A percentile compares a stretch with the other conserved stretches of the same genome.
phyloP scores from a whole-genome alignment of 2,888 invertebrate species.

The Amblyjoppa proteus region DNA sequence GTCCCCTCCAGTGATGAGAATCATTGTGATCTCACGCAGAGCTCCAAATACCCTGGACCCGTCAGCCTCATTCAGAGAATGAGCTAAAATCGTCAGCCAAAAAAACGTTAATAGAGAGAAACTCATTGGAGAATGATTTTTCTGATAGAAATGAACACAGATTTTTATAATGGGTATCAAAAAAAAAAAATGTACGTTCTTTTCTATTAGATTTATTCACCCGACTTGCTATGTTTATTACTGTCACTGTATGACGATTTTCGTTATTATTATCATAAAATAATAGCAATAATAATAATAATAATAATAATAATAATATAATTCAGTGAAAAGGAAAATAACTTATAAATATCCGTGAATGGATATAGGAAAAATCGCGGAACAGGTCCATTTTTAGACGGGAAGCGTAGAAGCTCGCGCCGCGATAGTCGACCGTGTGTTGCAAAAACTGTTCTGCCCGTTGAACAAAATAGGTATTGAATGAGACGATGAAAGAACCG shows the following conservation, averaged over 20 bases:
- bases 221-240: too few relatives aligned
- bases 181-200: too few relatives aligned
- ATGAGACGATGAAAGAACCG: conserved; percentile 14
- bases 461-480: not conserved
- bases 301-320: not conserved
- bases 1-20: conserved; percentile 34
- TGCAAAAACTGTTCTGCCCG: not conserved
- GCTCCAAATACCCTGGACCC: not conserved
- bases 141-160: not conserved
- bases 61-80: not conserved
- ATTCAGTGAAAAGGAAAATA: not conserved
- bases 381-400: not conserved
- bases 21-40: conserved; percentile 25
- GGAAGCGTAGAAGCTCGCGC: not conserved
- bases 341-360: not conserved
- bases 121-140: not conserved
- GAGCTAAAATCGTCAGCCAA: not conserved
- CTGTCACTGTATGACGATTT: too few relatives aligned
- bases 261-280: too few relatives aligned
- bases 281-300: not conserved
- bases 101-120: not conserved
- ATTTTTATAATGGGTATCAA: not conserved
- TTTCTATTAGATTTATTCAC: too few relatives aligned
- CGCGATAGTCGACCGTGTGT: not conserved
- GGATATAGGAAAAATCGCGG: not conserved